A percentile compares a stretch with the other conserved stretches of the same genome.
Conservation (phyloP, 2,888 invertebrate species). For the Cyaniris semiargus region DNA sequence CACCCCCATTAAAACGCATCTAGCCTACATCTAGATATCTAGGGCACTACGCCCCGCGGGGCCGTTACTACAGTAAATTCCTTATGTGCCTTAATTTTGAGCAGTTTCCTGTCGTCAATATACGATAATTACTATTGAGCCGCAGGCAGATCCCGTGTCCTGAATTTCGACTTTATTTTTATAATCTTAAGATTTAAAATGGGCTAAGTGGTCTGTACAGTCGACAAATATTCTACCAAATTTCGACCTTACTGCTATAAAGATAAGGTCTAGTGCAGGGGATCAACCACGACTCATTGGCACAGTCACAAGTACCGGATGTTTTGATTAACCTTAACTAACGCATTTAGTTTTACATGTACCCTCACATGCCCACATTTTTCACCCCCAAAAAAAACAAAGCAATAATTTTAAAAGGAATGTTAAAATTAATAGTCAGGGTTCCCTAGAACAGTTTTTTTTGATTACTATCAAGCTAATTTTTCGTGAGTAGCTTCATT, state of each 20-base stretch:
- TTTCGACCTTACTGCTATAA: not conserved
- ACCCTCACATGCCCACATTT: not conserved
- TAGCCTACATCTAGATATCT: slow-evolving; percentile 62
- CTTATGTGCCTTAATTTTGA: slow-evolving; percentile 70
- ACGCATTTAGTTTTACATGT: not conserved
- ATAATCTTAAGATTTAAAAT: not conserved
- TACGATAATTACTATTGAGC: slow-evolving; percentile 54
- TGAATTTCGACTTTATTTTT: slow-evolving; percentile 45
- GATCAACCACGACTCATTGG: slow-evolving; percentile 15
- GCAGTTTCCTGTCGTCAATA: slow-evolving; percentile 64
- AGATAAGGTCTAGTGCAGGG: not conserved
- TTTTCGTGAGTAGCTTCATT: too few species aligned
- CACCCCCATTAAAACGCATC: slow-evolving; percentile 36
- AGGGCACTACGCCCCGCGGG: slow-evolving; percentile 54
- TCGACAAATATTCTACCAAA: not conserved
- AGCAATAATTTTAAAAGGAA: not conserved
- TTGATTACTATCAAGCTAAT: too few species aligned
- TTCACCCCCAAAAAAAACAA: not conserved
- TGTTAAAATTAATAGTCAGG: too few species aligned
- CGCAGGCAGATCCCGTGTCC: slow-evolving; percentile 48
- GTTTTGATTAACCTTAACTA: slow-evolving; percentile 5
- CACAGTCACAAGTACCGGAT: slow-evolving; percentile 14
- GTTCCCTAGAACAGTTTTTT: too few species aligned
- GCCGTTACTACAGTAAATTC: slow-evolving; percentile 67
- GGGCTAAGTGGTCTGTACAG: not conserved